These are phyloP conservation scores for Tenthredo scrophulariae DNA, from an alignment of 2,888 invertebrate genomes.

Conservation along the genomic window DNA sequence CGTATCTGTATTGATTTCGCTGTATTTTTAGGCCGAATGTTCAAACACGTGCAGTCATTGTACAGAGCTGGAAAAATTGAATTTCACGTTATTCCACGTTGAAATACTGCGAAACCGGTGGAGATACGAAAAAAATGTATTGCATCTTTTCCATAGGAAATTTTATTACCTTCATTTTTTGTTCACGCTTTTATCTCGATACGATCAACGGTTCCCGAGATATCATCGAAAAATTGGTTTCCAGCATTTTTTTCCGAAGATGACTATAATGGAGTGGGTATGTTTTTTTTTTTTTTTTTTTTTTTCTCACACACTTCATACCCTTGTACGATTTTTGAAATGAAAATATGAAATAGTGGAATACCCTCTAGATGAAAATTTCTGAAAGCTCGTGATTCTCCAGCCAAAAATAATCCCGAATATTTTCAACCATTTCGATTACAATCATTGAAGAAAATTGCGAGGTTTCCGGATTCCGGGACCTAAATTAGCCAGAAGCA, in stretches of 20 bases:
- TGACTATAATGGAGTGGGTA: no score
- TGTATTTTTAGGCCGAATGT: not conserved
- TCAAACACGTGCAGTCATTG: not conserved
- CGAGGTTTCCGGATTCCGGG: not conserved
- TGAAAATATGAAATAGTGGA: not conserved
- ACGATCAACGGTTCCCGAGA: not conserved
- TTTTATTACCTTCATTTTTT: not conserved
- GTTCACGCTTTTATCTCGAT: not conserved
- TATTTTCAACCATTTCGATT: not conserved
- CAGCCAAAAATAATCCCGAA: not conserved
- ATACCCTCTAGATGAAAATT: not conserved
- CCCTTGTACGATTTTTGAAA: not conserved
- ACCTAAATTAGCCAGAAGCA: conserved; percentile 11
- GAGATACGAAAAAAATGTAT: not conserved
- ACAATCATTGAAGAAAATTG: conserved; percentile 19
- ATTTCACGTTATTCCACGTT: not conserved
- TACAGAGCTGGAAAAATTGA: no score
- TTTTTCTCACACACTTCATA: not conserved
- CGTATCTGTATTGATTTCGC: not conserved
- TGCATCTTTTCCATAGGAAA: not conserved
- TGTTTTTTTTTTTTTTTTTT: no score
- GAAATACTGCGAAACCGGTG: not conserved
- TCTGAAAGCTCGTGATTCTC: not conserved
- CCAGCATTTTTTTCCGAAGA: not conserved
- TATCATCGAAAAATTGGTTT: not conserved